phyloP scores from a whole-genome alignment of 53 echinoderm and acorn worm genomes.

The Actinopyga echinites region DNA sequence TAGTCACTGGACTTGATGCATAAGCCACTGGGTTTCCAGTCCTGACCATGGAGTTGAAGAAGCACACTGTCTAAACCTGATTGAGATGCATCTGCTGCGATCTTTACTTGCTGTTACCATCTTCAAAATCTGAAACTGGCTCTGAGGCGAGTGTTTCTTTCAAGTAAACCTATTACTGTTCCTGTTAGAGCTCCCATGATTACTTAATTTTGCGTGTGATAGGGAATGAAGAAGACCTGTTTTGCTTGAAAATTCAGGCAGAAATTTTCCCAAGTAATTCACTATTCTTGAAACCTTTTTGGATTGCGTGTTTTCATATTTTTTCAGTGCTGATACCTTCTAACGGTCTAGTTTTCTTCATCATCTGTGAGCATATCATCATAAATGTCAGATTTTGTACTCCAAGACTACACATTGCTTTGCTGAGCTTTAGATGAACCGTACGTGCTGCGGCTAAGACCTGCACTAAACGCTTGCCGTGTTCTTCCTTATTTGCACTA shows the following conservation, averaged over 20 bases:
- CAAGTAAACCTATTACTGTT: slow-evolving; percentile 42
- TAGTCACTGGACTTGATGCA: slow-evolving; percentile 55
- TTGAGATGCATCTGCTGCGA: slow-evolving; percentile 63
- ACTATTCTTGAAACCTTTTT: slow-evolving; percentile 61
- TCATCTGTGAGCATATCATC: slow-evolving; percentile 57
- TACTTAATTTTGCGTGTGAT: slow-evolving; percentile 54
- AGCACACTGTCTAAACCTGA: slow-evolving; percentile 46
- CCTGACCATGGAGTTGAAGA: slow-evolving; percentile 46
- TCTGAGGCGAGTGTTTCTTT: slow-evolving; percentile 45
- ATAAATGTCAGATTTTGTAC: slow-evolving; percentile 55
- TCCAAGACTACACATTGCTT: slow-evolving; percentile 56
- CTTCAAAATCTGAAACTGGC: slow-evolving; percentile 56
- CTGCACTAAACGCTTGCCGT: slow-evolving; percentile 54
- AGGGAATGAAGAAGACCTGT: slow-evolving; percentile 52
- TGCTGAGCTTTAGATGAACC: slow-evolving; percentile 64
- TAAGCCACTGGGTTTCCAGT: slow-evolving; percentile 63
- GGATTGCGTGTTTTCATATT: slow-evolving; percentile 63
- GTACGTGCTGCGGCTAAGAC: slow-evolving; percentile 47
- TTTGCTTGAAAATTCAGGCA: slow-evolving; percentile 59
- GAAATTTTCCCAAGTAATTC: slow-evolving; percentile 60
- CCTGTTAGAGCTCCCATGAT: slow-evolving; percentile 40
- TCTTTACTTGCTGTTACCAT: slow-evolving; percentile 18
- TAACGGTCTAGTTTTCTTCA: slow-evolving; percentile 56
- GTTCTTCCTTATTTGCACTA: slow-evolving; percentile 57
- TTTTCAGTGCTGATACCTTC: slow-evolving; percentile 63